phyloP scores from a whole-genome alignment of 2,888 invertebrate genomes.

The Synanthedon vespiformis region DNA sequence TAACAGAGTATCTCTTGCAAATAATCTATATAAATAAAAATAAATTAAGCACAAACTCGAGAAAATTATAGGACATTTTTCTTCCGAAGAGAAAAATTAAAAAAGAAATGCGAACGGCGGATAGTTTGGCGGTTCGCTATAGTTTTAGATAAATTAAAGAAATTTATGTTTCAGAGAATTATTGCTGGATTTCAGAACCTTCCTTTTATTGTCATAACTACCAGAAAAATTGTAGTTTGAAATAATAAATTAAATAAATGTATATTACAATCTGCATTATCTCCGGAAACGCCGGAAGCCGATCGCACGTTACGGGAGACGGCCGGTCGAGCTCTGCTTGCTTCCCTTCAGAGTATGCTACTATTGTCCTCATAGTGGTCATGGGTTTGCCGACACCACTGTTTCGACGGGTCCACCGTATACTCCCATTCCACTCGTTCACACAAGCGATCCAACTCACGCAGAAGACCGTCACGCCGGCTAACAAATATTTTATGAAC shows the following conservation, averaged over 20 bases:
- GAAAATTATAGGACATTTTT: no score
- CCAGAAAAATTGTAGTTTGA: not conserved
- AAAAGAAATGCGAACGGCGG: no score
- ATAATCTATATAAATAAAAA: no score
- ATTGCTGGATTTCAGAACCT: constrained; percentile 10
- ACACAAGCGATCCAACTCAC: constrained; percentile 59
- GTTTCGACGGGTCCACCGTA: constrained; percentile 32
- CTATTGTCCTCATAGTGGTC: constrained; percentile 68
- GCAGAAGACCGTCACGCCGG: constrained; percentile 51
- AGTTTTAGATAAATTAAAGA: no score
- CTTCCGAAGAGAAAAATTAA: no score
- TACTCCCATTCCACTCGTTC: constrained; percentile 46
- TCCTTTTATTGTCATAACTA: not conserved
- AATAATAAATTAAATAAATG: constrained; percentile 12
- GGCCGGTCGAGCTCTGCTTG: constrained; percentile 63
- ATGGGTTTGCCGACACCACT: constrained; percentile 12
- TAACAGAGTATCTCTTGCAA: no score
- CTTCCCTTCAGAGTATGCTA: constrained; percentile 71
- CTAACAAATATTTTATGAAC: constrained; percentile 46
- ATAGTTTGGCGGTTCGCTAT: no score
- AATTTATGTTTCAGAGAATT: no score
- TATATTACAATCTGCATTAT: constrained; percentile 37
- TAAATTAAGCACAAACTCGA: no score
- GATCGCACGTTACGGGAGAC: constrained; percentile 50
- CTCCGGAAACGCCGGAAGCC: constrained; percentile 41